phyloP scores from a whole-genome alignment of 2,113 vertebrate genomes.

The Psittacara wagleri region DNA sequence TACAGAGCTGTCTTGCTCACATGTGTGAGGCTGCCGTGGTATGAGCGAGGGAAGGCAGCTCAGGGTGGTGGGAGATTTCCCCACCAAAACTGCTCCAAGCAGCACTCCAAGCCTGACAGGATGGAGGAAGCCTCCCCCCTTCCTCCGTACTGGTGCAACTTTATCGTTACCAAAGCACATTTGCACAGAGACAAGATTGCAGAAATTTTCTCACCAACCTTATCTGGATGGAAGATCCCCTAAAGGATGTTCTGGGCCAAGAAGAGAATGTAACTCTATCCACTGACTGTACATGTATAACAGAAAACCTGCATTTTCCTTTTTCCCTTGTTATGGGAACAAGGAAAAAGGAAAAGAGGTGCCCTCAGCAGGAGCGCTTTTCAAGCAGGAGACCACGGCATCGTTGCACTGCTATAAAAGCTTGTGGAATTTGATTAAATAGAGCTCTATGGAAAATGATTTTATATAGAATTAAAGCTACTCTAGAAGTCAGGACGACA shows the following conservation, averaged over 20 bases:
- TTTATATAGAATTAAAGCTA: background rate
- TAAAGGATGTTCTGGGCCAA: rapidly evolving
- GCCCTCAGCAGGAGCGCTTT: background rate
- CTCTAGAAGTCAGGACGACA: background rate
- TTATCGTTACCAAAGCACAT: background rate
- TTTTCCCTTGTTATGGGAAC: background rate
- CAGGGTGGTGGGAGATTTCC: background rate
- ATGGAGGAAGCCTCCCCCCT: background rate
- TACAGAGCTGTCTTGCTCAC: background rate
- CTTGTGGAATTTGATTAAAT: background rate
- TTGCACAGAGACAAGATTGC: background rate
- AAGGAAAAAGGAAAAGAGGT: background rate
- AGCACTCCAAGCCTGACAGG: background rate
- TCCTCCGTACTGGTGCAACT: background rate
- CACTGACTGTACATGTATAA: background rate
- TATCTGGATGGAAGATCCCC: background rate
- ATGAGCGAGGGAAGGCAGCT: background rate
- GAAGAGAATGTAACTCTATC: background rate
- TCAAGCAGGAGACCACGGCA: background rate
- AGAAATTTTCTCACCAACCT: background rate
- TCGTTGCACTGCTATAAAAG: background rate
- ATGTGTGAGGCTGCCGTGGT: background rate
- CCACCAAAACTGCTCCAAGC: background rate
- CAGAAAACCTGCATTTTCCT: background rate
- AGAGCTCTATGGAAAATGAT: background rate